Conservation (phyloP, 1,140 invertebrate species). For the Micrasema longulum region DNA sequence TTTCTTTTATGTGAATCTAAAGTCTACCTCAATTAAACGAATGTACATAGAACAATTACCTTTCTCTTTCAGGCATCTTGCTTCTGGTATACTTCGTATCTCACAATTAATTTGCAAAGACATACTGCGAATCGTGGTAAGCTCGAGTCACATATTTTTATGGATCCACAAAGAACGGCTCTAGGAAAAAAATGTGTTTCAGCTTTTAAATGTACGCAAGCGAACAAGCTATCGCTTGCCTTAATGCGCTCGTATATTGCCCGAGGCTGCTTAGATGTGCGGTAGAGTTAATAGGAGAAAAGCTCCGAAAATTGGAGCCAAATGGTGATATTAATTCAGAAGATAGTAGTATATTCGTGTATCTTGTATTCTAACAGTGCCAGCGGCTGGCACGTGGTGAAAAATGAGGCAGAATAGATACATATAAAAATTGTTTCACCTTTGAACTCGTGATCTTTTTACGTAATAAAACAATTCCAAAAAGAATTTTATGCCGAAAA, state of each 20-base stretch:
- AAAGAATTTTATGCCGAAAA: too few species aligned
- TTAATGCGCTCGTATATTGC: slow-evolving; percentile 25
- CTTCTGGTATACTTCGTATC: slow-evolving; percentile 3
- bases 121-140: slow-evolving; percentile 3
- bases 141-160: slow-evolving; percentile 40
- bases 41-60: slow-evolving; percentile 17
- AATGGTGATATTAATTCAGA: slow-evolving; percentile 27
- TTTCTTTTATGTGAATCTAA: neutral
- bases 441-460: too few species aligned
- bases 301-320: slow-evolving; percentile 4
- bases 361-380: too few species aligned
- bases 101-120: slow-evolving; percentile 18
- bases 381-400: too few species aligned
- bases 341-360: neutral
- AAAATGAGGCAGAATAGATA: too few species aligned
- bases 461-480: too few species aligned
- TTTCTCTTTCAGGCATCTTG: neutral
- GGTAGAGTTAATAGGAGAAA: neutral
- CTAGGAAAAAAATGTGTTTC: slow-evolving; percentile 16
- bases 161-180: slow-evolving; percentile 12
- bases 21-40: neutral
- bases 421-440: too few species aligned
- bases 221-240: slow-evolving; percentile 14
- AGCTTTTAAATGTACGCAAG: slow-evolving; percentile 10
- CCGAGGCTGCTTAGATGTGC: slow-evolving; percentile 4